Base-by-base conservation (phyloP, 2,888 invertebrate genomes). In the Thecophora atra region DNA sequence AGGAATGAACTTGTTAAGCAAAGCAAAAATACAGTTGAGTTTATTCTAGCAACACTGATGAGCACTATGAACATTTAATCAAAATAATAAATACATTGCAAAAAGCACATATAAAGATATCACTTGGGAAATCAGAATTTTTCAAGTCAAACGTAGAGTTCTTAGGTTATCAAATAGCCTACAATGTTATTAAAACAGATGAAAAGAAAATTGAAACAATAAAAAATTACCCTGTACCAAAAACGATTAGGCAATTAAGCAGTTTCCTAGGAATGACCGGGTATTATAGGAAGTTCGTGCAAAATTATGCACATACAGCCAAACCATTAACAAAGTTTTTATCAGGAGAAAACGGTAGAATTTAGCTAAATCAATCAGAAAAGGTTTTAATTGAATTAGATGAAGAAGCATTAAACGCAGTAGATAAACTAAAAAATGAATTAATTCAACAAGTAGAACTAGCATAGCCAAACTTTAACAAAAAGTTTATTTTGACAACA, bases 401-500 rank as follows among this genome's bases (percentile, higher is more conserved):
- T 58, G 8, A 74, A 15, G 72, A 76, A 28, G 74, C 54, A n/a
- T 64, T 72, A 15, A 11, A 28, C 15, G 54, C 71, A 15, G 72
- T 71, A 44, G 64, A 75, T 6, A 62, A 47, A 62, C 44, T 74
- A 28, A 74, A 74, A 71, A 67, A 73, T 24, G 17, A 69, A 19
- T 52, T 76, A 44, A 54, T 37, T 13, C 15, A 66, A 19, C 69
- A 65, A 37, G 30, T 74, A 13, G n/a, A 73, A 58, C 26, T 75
- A 4, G 58, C 21, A 21, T 72, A 75, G 60, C 76, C 81, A 72
- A 72, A 78, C 11, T 84, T 82, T 60, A 68, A 63, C 7, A 72
- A 76, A 21, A 75, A 74, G 44, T 75, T 75, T 30, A 28, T 83
- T 7, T 42, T 71, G 52, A 82, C 81, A 0, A 82, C 82, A 3